Base-by-base conservation (phyloP, 2,797 vertebrate species). In the Tiaroga cobitis region DNA sequence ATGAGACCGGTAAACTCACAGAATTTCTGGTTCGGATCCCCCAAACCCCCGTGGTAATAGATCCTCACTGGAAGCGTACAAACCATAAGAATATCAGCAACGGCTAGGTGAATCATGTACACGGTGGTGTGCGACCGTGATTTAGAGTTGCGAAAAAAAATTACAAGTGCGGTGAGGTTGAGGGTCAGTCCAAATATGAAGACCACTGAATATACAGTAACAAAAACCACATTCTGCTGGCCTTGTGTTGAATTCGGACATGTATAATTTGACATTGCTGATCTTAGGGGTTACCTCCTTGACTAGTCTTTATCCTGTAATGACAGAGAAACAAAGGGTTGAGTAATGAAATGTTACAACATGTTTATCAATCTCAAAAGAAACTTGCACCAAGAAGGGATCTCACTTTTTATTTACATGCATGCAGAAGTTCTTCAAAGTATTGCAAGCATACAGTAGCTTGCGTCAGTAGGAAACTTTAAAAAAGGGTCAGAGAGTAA, bases 21-120 rank as follows among this genome's bases (percentile, higher is more conserved):
- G 16, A 91, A 13, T 10, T 0, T 2, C 41, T 24, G 74, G 0
- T 24, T 1, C 0, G 86, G 32, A 0, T 0, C 0, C 0, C 0
- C 0, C 2, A 72, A 61, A 8, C 86, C 82, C 5, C 88, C 54
- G 26, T 95, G 89, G 80, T 92, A 81, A 75, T 85, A 92, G 83
- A 95, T 92, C 80, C 93, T 91, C 41, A 95, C 4, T 1, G 95
- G 95, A 76, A 96, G 86, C 0, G 93, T 94, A 51, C 89, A 90
- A 63, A 93, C 86, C 80, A 96, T 88, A 37, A 95, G 78, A 2
- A 95, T 46, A 74, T 96, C 95, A 0, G 93, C 89, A 19, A 92
- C 15, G 3, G 94, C 94, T 73, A 96, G 91, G 86, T 96, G 92
- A 84, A 91, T 94, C 95, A 96, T 95, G 90, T 96, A 96, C 69